Base-by-base conservation (phyloP, 2,888 invertebrate species). In the Mylabris sibirica region DNA sequence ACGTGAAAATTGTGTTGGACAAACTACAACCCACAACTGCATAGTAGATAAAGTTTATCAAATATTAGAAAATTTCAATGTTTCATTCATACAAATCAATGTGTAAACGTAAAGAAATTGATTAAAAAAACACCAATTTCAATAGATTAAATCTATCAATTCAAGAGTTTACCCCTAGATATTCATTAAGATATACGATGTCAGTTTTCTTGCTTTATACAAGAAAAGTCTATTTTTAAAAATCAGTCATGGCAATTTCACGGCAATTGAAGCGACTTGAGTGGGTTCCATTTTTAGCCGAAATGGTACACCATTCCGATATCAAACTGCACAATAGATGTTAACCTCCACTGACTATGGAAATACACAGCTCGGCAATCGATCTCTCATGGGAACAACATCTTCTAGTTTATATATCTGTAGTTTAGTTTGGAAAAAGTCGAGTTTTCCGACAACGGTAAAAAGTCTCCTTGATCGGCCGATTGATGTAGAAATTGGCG, bases 401-500 rank as follows among this genome's bases (percentile, higher is more conserved):
- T 81, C 81, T 83, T 30, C 30, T 30, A 30, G 30, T 30, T 30
- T 83, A 82, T 80, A 78, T 75, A 49, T 30, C 4, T 30, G 1
- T n/a, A 41, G 53, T 53, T 44, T 6, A 79, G 78, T 79, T 74
- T 69, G 74, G 77, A 78, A 78, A 78, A 79, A 79, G 78, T 77
- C 78, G 71, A 75, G 75, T 75, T 74, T 80, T 49, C 79, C 77
- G 77, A 73, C 77, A 77, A 78, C 76, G 78, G 78, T 76, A 82
- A 81, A 80, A 80, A 79, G 79, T 79, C 66, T 49, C 9, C 20
- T 77, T 80, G 81, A 81, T 81, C 82, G 82, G 75, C 80, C 82
- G 81, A 83, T 83, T 81, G 81, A 76, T 79, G 78, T 76, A 76
- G 80, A 82, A 83, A 84, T 83, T 83, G 84, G 81, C 82, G 81